phyloP scores from a whole-genome alignment of 2,113 vertebrate species.

The Ciconia stormi region DNA sequence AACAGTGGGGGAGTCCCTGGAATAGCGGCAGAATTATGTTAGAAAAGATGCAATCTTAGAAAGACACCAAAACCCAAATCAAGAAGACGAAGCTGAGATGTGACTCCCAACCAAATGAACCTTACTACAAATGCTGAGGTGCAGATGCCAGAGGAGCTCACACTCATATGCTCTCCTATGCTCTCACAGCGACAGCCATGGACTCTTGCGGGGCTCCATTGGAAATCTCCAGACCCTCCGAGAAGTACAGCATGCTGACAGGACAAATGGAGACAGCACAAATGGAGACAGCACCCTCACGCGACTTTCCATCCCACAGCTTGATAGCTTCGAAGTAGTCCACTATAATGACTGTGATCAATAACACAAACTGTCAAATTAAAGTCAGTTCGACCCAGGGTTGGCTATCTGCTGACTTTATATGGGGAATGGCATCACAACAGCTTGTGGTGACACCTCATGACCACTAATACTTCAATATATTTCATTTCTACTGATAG shows the following conservation, averaged over 20 bases:
- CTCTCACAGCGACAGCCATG: not conserved
- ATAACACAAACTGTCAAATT: not conserved
- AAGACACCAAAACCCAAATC: not conserved
- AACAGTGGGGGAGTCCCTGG: not conserved
- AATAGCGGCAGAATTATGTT: not conserved
- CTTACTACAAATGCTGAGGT: not conserved
- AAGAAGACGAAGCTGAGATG: not conserved
- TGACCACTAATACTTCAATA: not conserved
- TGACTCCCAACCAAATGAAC: not conserved
- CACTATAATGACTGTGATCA: not conserved
- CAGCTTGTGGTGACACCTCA: not conserved
- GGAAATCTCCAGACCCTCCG: not conserved
- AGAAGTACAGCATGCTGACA: not conserved
- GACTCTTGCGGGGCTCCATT: fast-evolving
- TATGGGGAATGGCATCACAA: not conserved
- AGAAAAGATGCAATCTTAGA: not conserved
- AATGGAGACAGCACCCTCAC: not conserved
- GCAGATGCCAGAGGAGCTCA: not conserved
- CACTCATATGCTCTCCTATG: fast-evolving
- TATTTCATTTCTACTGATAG: not conserved
- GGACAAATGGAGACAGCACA: not conserved
- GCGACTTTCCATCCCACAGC: not conserved
- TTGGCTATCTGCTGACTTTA: not conserved
- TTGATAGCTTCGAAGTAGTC: not conserved
- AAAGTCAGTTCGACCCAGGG: not conserved